Conservation (phyloP, 2,888 invertebrate species). For the Hydropsyche betteni region DNA sequence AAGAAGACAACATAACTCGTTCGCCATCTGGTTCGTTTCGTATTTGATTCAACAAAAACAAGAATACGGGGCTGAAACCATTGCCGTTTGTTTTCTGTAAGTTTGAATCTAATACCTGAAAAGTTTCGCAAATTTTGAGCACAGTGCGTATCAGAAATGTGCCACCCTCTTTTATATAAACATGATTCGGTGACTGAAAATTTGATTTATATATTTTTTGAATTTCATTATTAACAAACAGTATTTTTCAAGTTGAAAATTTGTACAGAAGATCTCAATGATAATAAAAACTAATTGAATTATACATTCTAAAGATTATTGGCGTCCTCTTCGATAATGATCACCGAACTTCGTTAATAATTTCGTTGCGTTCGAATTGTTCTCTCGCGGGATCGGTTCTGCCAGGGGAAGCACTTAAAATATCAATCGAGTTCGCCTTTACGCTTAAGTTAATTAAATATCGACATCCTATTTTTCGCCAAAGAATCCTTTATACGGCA, state of each 20-base stretch:
- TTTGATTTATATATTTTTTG: no score
- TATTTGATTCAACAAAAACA: conserved; percentile 29
- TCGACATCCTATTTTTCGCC: conserved; percentile 22
- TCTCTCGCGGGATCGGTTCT: neutral
- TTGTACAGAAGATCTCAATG: no score
- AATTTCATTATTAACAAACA: no score
- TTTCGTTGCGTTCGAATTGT: conserved; percentile 13
- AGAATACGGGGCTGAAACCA: conserved; percentile 23
- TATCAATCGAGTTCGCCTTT: conserved; percentile 24
- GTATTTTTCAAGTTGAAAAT: no score
- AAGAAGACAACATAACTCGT: conserved; percentile 33
- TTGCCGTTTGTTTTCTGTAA: conserved; percentile 24
- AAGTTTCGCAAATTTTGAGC: conserved; percentile 6
- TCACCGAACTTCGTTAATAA: conserved; percentile 10
- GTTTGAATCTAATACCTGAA: conserved; percentile 25
- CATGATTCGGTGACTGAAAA: no score
- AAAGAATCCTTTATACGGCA: conserved; percentile 29
- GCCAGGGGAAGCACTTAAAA: conserved; percentile 11
- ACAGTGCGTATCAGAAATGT: neutral
- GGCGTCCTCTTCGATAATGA: no score
- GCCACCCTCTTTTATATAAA: no score
- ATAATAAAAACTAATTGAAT: no score
- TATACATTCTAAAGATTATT: no score
- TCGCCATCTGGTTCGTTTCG: conserved; percentile 30
- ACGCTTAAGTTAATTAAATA: conserved; percentile 29